Evolutionary conservation across 2,113 vertebrate species (phyloP).

Genomic region (Elachura formosa): DNA sequence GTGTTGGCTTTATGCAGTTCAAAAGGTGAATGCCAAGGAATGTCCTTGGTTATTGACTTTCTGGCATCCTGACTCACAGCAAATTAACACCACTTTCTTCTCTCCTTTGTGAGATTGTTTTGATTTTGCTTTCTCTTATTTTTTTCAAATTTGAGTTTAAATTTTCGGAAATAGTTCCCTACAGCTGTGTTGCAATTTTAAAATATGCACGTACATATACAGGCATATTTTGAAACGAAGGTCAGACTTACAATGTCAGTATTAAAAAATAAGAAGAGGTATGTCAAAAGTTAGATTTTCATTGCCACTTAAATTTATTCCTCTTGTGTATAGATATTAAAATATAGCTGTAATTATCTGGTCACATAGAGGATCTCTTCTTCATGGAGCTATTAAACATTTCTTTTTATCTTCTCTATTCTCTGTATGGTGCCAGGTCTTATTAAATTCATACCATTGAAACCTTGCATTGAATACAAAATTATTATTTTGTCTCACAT

Average conservation of each 20-base stretch:
- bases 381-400: not conserved
- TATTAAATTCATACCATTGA: slow-evolving; percentile 30
- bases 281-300: not conserved
- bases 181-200: not conserved
- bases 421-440: not conserved
- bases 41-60: not conserved
- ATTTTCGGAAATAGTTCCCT: not conserved
- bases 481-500: slow-evolving; percentile 27
- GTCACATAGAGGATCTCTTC: not conserved
- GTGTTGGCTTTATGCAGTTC: not conserved
- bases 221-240: not conserved
- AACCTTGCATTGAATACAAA: slow-evolving; percentile 35
- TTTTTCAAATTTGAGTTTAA: not conserved
- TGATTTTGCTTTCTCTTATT: not conserved
- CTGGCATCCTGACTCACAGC: not conserved
- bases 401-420: slow-evolving; percentile 36
- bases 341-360: slow-evolving; percentile 24
- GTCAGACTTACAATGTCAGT: not conserved
- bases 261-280: not conserved
- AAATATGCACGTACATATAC: not conserved
- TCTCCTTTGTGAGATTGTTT: not conserved
- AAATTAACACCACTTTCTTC: not conserved
- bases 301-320: not conserved
- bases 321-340: not conserved
- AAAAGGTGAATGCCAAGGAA: not conserved